Evolutionary conservation across 2,888 invertebrate genomes (phyloP).

Genomic region (Stenurella melanura): DNA sequence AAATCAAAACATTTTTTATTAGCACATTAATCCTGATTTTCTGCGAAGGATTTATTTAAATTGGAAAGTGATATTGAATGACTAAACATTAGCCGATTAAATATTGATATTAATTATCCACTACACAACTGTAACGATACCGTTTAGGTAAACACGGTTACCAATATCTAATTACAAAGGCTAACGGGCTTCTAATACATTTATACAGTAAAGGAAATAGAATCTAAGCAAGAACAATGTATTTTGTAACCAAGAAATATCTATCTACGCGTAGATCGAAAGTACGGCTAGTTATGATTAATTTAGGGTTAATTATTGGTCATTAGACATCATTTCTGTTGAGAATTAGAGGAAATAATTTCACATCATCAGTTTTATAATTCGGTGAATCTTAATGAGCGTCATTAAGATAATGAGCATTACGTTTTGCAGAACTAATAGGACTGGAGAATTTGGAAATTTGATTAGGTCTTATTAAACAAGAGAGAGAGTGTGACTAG

Average conservation of each 20-base stretch:
- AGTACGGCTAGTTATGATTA: neutral
- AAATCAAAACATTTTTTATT: no score
- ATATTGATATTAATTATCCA: neutral
- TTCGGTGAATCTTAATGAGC: slow-evolving; percentile 1
- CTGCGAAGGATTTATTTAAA: no score
- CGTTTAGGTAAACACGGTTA: neutral
- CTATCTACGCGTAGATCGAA: neutral
- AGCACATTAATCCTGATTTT: no score
- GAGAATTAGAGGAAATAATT: slow-evolving; percentile 4
- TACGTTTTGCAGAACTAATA: slow-evolving; percentile 6
- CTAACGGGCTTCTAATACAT: neutral
- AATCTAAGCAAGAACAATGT: neutral
- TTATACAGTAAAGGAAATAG: neutral
- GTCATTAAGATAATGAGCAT: slow-evolving; percentile 13
- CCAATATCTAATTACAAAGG: neutral
- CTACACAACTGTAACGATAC: neutral
- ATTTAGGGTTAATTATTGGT: neutral
- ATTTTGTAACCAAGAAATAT: neutral
- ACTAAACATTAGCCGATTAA: neutral
- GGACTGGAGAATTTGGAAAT: neutral
- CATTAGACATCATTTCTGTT: slow-evolving; percentile 3
- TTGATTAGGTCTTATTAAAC: slow-evolving; percentile 1
- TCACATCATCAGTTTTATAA: slow-evolving; percentile 5
- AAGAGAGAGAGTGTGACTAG: neutral
- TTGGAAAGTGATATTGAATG: neutral